A percentile compares a stretch with the other conserved stretches of the same genome.
These are phyloP conservation scores for Amyelois transitella DNA, from an alignment of 1,140 invertebrate species.

Conservation along the genomic window DNA sequence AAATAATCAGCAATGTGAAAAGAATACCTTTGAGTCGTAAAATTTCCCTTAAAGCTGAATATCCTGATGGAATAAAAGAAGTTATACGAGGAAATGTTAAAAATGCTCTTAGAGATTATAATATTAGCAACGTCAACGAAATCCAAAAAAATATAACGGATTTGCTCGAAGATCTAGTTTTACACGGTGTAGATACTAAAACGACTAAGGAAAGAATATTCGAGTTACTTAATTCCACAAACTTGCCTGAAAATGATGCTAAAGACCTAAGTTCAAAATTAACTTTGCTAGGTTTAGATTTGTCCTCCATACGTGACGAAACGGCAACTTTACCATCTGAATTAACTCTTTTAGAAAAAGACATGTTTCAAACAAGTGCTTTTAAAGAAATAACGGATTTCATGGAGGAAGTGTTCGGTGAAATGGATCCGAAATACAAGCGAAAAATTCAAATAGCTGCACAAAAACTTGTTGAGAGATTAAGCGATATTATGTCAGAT, in stretches of 20 bases:
- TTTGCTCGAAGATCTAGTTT: constrained; percentile 1
- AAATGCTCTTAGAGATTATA: neutral
- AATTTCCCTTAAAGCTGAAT: neutral
- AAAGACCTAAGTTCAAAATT: neutral
- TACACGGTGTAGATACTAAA: neutral
- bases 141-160: neutral
- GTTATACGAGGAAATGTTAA: neutral
- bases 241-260: neutral
- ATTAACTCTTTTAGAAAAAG: neutral
- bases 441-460: neutral
- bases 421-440: neutral
- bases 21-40: neutral
- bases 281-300: neutral
- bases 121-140: neutral
- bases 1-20: neutral
- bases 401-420: neutral
- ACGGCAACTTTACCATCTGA: neutral
- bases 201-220: neutral
- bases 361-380: neutral
- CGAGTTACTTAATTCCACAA: neutral
- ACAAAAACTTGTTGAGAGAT: neutral
- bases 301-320: neutral
- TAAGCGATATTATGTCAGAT: constrained; percentile 1
- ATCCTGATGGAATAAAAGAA: neutral
- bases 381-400: neutral